A percentile compares a stretch with the other conserved stretches of the same genome.
These are phyloP conservation scores for Sebastes oblongus DNA, from an alignment of 2,797 vertebrate genomes.

Conservation along the genomic window DNA sequence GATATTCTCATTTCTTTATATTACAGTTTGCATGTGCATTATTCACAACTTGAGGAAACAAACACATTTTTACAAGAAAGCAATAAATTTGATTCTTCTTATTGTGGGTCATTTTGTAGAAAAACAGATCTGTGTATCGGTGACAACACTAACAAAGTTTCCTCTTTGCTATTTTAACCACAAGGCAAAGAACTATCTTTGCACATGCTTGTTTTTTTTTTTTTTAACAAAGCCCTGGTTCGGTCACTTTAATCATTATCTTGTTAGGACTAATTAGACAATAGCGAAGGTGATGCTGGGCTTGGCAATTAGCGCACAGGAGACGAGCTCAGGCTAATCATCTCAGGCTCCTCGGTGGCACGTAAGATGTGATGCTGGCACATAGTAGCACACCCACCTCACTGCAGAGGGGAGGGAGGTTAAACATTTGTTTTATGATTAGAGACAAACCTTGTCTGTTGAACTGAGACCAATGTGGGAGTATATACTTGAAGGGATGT, in stretches of 20 bases:
- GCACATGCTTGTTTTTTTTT: not conserved
- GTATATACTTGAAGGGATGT: constrained; percentile 7
- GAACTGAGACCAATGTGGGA: not conserved
- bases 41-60: not conserved
- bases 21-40: not conserved
- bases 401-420: not conserved
- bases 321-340: constrained; percentile 91
- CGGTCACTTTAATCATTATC: constrained; percentile 67
- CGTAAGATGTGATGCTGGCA: constrained; percentile 64
- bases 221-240: constrained; percentile 22
- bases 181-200: not conserved
- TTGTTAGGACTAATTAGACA: constrained; percentile 79
- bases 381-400: constrained; percentile 24
- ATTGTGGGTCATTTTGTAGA: not conserved
- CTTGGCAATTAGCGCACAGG: constrained; percentile 90
- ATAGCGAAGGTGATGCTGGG: constrained; percentile 89
- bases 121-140: not conserved
- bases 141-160: not conserved
- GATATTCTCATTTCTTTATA: not conserved
- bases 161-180: not conserved
- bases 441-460: constrained; percentile 17
- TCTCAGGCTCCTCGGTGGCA: constrained; percentile 86
- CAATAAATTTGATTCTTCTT: not conserved
- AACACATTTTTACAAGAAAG: not conserved
- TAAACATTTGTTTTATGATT: constrained; percentile 26